A percentile compares a stretch with the other conserved stretches of the same genome.
Conservation (phyloP, 2,888 invertebrate genomes). For the Drosophila limbata region DNA sequence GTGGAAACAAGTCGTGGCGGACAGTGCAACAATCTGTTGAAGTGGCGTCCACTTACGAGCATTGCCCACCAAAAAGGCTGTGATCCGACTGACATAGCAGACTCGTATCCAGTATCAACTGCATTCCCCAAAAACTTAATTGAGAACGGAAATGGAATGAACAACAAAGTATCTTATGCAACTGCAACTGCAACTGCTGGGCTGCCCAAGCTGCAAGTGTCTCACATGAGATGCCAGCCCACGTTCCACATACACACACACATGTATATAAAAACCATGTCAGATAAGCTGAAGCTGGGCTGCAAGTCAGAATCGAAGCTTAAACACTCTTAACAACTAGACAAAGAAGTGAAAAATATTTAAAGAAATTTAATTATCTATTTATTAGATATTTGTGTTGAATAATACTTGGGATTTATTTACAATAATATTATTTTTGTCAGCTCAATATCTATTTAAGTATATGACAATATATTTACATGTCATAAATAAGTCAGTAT, state of each 20-base stretch:
- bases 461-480: too few relatives aligned
- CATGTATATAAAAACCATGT: conserved; percentile 2
- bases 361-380: neutral
- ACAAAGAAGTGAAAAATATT: neutral
- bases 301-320: neutral
- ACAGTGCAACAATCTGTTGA: conserved; percentile 15
- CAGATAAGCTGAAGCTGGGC: conserved; percentile 27
- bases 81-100: conserved; percentile 26
- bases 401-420: too few relatives aligned
- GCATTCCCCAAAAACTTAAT: conserved; percentile 58
- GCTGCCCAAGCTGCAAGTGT: conserved; percentile 42
- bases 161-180: conserved; percentile 47
- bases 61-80: conserved; percentile 15
- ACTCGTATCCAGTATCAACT: conserved; percentile 26
- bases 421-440: too few relatives aligned
- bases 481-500: too few relatives aligned
- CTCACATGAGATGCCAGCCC: conserved; percentile 34
- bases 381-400: neutral
- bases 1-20: conserved; percentile 28
- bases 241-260: conserved; percentile 42
- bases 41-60: conserved; percentile 25
- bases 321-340: conserved; percentile 24
- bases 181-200: conserved; percentile 37
- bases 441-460: too few relatives aligned
- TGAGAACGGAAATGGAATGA: conserved; percentile 71